Evolutionary conservation across 2,888 invertebrate species (phyloP), one percentile per base, ranked within the genome.

Genomic region (Acronicta aceris): DNA sequence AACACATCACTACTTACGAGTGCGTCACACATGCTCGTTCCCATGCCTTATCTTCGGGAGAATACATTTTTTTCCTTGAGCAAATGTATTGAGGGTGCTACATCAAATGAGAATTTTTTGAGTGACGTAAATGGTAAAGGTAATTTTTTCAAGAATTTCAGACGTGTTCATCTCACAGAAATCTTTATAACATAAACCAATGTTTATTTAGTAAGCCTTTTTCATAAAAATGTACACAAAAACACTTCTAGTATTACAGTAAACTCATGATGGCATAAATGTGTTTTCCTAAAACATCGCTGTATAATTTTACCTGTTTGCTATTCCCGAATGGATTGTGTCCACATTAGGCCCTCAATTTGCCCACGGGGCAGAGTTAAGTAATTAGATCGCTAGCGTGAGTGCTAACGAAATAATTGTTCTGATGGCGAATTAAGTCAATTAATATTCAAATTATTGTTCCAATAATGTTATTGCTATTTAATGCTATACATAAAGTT

Each of bases 301-400:
- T 13, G 13, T 47, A 15, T 27, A 41, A 41, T 46, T 46, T 45
- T 33, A 43, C 25, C 43, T 52, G 46, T 46, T 70, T 68, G 55
- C 42, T 33, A 55, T 51, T 57, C 67, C 54, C 58, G 13, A 10
- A 62, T 6, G 70, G 48, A 46, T 42, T 56, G 15, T 65, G 65
- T 67, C 52, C 59, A 72, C 63, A 71, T 62, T 67, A 59, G 21
- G 63, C 45, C 52, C 54, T 65, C 61, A 58, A 60, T 61, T 60
- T 30, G 52, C 9, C 21, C 21, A 21, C 21, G 4, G 21, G 21
- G 21, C 21, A 36, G 42, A 56, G 66, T 46, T 74, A 75, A 72
- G 73, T 79, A 79, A 79, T 79, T 79, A 73, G 45, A 49, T 38
- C 25, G 51, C 50, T 48, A 15, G 8, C 33, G 47, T 61, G 57